Evolutionary conservation across 92 coral and sea anemone genomes (phyloP), one percentile per base, ranked within the genome.

Genomic region (Scolanthus callimorphus): DNA sequence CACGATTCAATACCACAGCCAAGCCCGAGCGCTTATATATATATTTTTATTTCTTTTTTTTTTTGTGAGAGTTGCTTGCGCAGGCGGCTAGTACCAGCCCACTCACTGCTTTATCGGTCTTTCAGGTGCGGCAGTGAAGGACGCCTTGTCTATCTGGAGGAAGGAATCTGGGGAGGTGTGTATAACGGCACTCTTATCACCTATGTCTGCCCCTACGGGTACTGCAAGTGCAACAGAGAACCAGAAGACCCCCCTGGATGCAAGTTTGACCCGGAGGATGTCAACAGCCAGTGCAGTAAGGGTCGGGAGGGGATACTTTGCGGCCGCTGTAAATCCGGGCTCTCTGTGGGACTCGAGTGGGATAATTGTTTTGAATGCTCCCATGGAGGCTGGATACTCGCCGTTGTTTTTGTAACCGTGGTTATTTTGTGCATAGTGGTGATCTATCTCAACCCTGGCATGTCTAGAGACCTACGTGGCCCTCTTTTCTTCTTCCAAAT

Each of bases 401-500:
- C 67, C 2, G 70, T 77, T 9, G 88, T 70, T 2, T 74, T 94
- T 29, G 12, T 89, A 20, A 23, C 73, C 0, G 88, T 90, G 15
- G 66, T 78, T 19, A 6, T 53, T 2, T 24, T 94, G 11, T 84
- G 92, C 43, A 26, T 85, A 31, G n/a, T 81, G 21, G 76, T 94
- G 46, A 82, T 94, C 50, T 81, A 80, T 38, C 52, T 89, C 57
- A 94, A 94, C 76, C 95, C 91, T 38, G 87, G 90, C 17, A 74
- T 94, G 69, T 79, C 91, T 27, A 94, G 80, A 47, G 97, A 84
- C 17, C 95, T 94, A 12, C 94, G 97, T 3, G 99, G 96, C 2
- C 99, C 99, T 20, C 71, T 94, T 48, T 94, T 94, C 66, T 90
- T 88, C 56, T 94, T 94, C 61, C 99, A 94, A 60, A 83, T 94